Percentiles rank a stretch among this genome's conserved stretches.
Evolutionary conservation across 2,888 invertebrate species (phyloP).

Genomic region (Phania funesta): DNA sequence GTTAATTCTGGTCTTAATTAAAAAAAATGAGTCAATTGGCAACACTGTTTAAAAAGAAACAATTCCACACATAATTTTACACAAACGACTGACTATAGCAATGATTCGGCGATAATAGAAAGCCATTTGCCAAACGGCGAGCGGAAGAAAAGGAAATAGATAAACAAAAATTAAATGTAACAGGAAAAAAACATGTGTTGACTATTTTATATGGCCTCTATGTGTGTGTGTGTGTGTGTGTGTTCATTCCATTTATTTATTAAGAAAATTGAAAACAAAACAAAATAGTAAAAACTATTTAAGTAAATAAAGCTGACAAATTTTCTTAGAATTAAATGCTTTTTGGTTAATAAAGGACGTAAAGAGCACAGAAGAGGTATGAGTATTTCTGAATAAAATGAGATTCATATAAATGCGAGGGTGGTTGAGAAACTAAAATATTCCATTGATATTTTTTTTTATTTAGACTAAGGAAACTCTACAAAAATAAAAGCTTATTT

Average conservation of each 20-base stretch:
- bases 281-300: slow-evolving; percentile 60
- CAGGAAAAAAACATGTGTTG: slow-evolving; percentile 57
- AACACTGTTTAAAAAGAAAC: background rate
- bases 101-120: background rate
- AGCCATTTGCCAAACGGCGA: slow-evolving; percentile 28
- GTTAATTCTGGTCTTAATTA: too few relatives aligned
- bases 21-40: too few relatives aligned
- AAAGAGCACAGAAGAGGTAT: background rate
- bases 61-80: background rate
- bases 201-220: slow-evolving; percentile 10
- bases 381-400: background rate
- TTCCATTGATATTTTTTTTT: background rate
- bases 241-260: slow-evolving; percentile 1
- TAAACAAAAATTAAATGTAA: slow-evolving; percentile 8
- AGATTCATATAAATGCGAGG: background rate
- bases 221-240: background rate
- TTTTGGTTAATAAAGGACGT: background rate
- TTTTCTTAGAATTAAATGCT: background rate
- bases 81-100: background rate
- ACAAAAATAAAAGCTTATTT: too few relatives aligned
- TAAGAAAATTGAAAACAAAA: slow-evolving; percentile 64
- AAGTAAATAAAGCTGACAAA: background rate
- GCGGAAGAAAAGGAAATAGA: slow-evolving; percentile 24
- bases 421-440: background rate
- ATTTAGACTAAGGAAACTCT: too few relatives aligned